Evolutionary conservation across 1,140 invertebrate species (phyloP).

Genomic region (Armadillidium nasatum): DNA sequence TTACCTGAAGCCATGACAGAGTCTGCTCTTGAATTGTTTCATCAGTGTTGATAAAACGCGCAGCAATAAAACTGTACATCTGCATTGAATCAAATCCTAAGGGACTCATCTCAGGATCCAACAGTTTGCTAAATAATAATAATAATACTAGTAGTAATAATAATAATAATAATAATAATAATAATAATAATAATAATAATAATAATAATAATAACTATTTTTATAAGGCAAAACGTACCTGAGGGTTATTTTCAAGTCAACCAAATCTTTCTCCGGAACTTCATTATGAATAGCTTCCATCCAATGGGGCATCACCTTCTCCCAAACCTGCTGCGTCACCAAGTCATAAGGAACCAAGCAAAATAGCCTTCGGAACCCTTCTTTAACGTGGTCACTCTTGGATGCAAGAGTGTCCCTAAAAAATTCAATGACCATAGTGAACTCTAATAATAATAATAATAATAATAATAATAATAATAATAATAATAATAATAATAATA

Average conservation of each 20-base stretch:
- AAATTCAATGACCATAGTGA: conserved; percentile 10
- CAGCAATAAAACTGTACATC: conserved; percentile 90
- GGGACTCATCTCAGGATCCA: conserved; percentile 93
- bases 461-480: conserved; percentile 25
- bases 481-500: conserved; percentile 15
- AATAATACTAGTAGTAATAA: conserved; percentile 44
- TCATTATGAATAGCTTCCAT: conserved; percentile 95
- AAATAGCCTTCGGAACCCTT: conserved; percentile 84
- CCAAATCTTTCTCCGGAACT: conserved; percentile 83
- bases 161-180: conserved; percentile 18
- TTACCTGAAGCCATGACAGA: conserved; percentile 87
- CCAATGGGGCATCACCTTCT: conserved; percentile 97
- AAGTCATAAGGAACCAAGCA: conserved; percentile 97
- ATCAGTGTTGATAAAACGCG: conserved; percentile 75
- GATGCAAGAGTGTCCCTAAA: conserved; percentile 60
- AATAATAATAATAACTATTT: not conserved
- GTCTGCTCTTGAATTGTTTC: conserved; percentile 89
- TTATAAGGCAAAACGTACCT: conserved; percentile 50
- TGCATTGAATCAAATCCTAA: conserved; percentile 87
- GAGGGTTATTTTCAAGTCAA: conserved; percentile 85
- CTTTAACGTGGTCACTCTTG: conserved; percentile 87
- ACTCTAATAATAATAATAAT: not conserved
- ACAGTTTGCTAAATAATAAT: conserved; percentile 69
- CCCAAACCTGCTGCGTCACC: conserved; percentile 92
- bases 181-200: conserved; percentile 18